Percentiles rank a stretch among this genome's conserved stretches.
These are phyloP conservation scores for Andrena dorsata DNA, from an alignment of 2,888 invertebrate genomes.

Conservation along the genomic window DNA sequence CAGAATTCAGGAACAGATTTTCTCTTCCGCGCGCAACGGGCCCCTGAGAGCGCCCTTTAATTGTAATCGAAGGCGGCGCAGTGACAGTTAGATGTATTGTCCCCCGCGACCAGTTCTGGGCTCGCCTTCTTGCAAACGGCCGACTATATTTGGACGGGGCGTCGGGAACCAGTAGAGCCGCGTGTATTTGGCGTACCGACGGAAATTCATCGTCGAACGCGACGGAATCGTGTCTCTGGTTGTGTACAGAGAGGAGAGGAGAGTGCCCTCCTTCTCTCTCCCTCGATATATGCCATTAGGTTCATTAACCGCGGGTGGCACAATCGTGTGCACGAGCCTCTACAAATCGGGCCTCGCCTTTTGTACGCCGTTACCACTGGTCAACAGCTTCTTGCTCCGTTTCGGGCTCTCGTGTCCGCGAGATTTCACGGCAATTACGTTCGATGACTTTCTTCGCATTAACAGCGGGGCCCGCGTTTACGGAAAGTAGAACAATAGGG, in stretches of 20 bases:
- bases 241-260: not conserved
- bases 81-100: conserved; percentile 59
- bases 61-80: conserved; percentile 40
- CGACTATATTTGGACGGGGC: conserved; percentile 57
- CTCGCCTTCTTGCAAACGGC: conserved; percentile 35
- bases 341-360: conserved; percentile 62
- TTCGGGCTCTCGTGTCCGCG: conserved; percentile 11
- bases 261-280: not conserved
- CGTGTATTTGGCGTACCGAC: conserved; percentile 36
- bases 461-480: not conserved
- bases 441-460: conserved; percentile 41
- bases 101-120: conserved; percentile 59
- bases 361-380: conserved; percentile 38
- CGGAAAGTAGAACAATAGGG: conserved; percentile 28
- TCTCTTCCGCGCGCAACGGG: conserved; percentile 9
- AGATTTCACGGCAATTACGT: conserved; percentile 51
- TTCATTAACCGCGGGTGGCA: conserved; percentile 65
- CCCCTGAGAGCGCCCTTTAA: conserved; percentile 47
- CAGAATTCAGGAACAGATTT: conserved; percentile 37
- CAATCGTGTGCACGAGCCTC: conserved; percentile 32
- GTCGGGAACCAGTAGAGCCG: conserved; percentile 27
- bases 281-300: conserved; percentile 53
- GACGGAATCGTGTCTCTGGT: conserved; percentile 49
- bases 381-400: conserved; percentile 32
- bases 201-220: conserved; percentile 53